A percentile compares a stretch with the other conserved stretches of the same genome.
These are phyloP conservation scores for Setipinna tenuifilis DNA, from an alignment of 2,797 vertebrate genomes.

Conservation along the genomic window DNA sequence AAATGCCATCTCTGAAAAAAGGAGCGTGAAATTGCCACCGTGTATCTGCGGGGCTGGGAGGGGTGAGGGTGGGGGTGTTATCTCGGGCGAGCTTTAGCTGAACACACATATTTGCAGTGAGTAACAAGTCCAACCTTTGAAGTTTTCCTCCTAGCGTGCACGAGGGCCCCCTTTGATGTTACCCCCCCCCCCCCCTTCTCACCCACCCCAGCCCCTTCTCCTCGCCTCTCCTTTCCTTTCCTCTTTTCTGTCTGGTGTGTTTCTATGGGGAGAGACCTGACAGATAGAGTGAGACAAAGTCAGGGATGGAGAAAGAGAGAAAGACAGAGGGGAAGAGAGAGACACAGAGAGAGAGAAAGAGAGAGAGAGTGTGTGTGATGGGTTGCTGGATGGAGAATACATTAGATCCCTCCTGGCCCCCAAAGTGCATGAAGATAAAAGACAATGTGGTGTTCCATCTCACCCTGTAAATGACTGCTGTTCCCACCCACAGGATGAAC, in stretches of 20 bases:
- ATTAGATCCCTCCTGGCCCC: slow-evolving; percentile 54
- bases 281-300: slow-evolving; percentile 4
- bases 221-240: slow-evolving; percentile 26
- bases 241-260: slow-evolving; percentile 54
- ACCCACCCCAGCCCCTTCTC: not conserved
- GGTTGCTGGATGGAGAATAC: slow-evolving; percentile 42
- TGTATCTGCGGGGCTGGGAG: slow-evolving; percentile 50
- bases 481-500: not conserved
- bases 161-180: slow-evolving; percentile 63
- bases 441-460: slow-evolving; percentile 51
- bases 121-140: slow-evolving; percentile 66
- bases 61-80: slow-evolving; percentile 48
- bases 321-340: not conserved
- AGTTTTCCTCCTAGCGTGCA: slow-evolving; percentile 60
- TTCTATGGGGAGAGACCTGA: slow-evolving; percentile 55
- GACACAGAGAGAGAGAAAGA: not conserved
- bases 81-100: slow-evolving; percentile 62
- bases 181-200: not conserved
- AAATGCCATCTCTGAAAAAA: slow-evolving; percentile 47
- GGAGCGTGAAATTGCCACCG: slow-evolving; percentile 60
- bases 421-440: slow-evolving; percentile 55
- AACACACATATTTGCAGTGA: slow-evolving; percentile 64
- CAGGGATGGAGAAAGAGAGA: not conserved
- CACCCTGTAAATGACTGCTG: slow-evolving; percentile 44
- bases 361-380: not conserved